Evolutionary conservation across 2,888 invertebrate species (phyloP), one percentile per base, ranked within the genome.

Genomic region (Hedychridium roseum): DNA sequence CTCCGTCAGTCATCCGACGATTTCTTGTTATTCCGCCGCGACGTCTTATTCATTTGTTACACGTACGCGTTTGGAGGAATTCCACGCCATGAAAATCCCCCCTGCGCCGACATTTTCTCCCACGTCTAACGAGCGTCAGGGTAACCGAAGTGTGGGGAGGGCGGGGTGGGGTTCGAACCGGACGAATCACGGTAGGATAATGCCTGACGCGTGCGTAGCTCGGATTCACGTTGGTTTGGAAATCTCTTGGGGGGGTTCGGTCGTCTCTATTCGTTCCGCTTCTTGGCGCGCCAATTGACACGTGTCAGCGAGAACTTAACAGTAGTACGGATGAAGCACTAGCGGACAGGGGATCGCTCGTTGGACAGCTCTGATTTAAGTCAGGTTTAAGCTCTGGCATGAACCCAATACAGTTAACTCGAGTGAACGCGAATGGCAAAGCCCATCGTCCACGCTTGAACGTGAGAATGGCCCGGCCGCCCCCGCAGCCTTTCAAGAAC

Each of bases 321-420:
- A 55, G 54, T 44, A 44, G 55, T 43, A 53, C 54, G 49, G 51
- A 56, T 37, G 50, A 49, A 46, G 37, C 35, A 41, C 43, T 38
- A 43, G 46, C 49, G 51, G 47, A 49, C 49, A 21, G 30, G 43
- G 47, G 57, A 49, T 48, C 45, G 41, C 37, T 18, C 42, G 38
- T 44, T 44, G 39, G 51, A 50, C 54, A 50, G 35, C 53, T 57
- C 47, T 62, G 62, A 58, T 53, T 62, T 61, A 53, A 61, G 52
- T 35, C 43, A 26, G 50, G 34, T 18, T 51, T 38, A 37, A 44
- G 31, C 9, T 23, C 30, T 62, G 61, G 63, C 63, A 38, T 27
- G n/a, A 20, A 37, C 44, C 59, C 61, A 62, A 50, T 34, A 17
- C 30, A 35, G 50, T 56, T 50, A 41, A 50, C 47, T 51, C 45